phyloP scores from a whole-genome alignment of 2,797 vertebrate genomes.

The Oceanodroma leucorhoa region DNA sequence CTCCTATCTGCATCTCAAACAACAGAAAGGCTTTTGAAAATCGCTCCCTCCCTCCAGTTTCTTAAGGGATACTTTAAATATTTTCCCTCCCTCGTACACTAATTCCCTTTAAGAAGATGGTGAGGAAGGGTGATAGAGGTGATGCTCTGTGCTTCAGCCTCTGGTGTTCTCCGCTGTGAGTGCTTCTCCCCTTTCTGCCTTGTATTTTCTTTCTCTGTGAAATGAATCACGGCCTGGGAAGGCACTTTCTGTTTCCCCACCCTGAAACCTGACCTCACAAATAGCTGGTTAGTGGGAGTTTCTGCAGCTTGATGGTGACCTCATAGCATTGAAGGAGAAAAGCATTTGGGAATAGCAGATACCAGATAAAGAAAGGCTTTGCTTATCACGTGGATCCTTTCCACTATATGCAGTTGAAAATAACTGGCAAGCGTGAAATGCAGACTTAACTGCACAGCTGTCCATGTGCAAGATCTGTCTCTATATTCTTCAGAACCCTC shows the following conservation, averaged over 20 bases:
- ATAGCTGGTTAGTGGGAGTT: neutral
- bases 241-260: neutral
- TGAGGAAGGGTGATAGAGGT: neutral
- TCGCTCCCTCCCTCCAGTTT: neutral
- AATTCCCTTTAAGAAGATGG: neutral
- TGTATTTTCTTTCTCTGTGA: neutral
- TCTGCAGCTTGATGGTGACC: neutral
- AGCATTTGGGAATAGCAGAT: neutral
- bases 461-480: neutral
- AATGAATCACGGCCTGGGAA: neutral
- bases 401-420: neutral
- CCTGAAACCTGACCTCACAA: neutral
- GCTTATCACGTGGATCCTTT: neutral
- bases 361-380: neutral
- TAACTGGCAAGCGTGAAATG: neutral
- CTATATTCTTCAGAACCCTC: neutral
- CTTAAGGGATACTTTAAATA: neutral
- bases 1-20: neutral
- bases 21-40: neutral
- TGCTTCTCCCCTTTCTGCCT: neutral
- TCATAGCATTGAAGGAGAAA: neutral
- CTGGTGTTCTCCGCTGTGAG: neutral
- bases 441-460: neutral
- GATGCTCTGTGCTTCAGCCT: neutral
- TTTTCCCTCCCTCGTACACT: fast-evolving